Base-by-base conservation (phyloP, 2,113 vertebrate genomes). In the Petrocephalus zakoni region DNA sequence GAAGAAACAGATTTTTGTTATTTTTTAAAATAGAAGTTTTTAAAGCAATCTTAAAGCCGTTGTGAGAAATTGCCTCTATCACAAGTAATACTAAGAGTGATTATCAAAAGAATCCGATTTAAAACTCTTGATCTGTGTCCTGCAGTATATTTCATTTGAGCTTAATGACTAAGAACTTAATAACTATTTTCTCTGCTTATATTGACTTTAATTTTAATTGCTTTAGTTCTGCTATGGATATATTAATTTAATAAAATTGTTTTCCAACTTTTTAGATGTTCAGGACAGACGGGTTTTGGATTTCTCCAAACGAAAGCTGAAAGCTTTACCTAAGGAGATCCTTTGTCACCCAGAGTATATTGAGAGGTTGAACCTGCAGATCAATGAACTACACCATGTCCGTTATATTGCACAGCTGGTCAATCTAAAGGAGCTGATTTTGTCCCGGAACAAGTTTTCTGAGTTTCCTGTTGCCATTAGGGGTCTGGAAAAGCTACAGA, bases 391-490 rank as follows among this genome's bases (percentile, higher is more conserved):
- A 64, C 91, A 91, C 87, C 90, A 55, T 19, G 2, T 93, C 81
- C 1, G 86, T 0, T 89, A 91, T 29, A 90, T 93, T 72, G 89
- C 90, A 1, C 90, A 75, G 11, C 92, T 95, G 85, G 46, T 75
- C 19, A 91, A 87, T 7, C 89, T 95, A 49, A 93, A 89, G 90
- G 93, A 90, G 81, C 88, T 95, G 87, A 91, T 93, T 29, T 86
- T 94, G 21, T 93, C 93, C 22, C 94, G 93, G 86, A 94, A 94
- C 0, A 91, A 93, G 46, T 84, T 95, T 2, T 83, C 87, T 29
- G 86, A 93, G 22, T 94, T 94, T 19, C 94, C 94, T 13, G 78
- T 0, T 7, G 93, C 94, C 90, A 94, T 95, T 86, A 87, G 42
- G 85, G 89, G 72, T 56, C 90, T 95, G n/a, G 52, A 86, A 19